Percentiles rank a stretch among this genome's conserved stretches.
Evolutionary conservation across 2,888 invertebrate species (phyloP).

Genomic region (Aradus depressus): DNA sequence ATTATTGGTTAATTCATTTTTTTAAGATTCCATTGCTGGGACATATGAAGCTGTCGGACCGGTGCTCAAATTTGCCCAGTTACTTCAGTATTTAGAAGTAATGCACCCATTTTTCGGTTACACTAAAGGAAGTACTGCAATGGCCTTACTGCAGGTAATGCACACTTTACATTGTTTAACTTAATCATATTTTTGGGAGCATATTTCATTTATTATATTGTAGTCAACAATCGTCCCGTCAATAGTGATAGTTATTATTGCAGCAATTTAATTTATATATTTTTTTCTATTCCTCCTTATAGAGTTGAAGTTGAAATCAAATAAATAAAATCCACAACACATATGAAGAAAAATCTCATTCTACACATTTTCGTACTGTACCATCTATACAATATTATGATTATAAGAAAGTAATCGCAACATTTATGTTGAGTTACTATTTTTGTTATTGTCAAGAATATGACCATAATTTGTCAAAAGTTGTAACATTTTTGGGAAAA

Average conservation of each 20-base stretch:
- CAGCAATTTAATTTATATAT: not conserved
- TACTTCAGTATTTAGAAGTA: constrained; percentile 74
- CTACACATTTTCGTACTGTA: too few relatives aligned
- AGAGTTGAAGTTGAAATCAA: not conserved
- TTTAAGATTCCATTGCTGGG: constrained; percentile 48
- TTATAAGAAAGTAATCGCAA: too few relatives aligned
- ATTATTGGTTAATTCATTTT: constrained; percentile 5
- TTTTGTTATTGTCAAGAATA: too few relatives aligned
- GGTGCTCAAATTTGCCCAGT: constrained; percentile 68
- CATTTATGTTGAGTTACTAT: too few relatives aligned
- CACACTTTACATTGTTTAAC: not conserved
- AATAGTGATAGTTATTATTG: not conserved
- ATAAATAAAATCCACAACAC: too few relatives aligned
- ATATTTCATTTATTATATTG: constrained; percentile 4
- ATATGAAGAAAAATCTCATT: too few relatives aligned
- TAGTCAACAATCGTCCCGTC: not conserved
- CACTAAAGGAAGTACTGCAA: constrained; percentile 61
- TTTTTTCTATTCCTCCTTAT: not conserved
- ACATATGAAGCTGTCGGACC: constrained; percentile 64
- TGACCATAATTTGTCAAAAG: too few relatives aligned
- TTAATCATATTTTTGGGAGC: constrained; percentile 3
- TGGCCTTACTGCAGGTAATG: constrained; percentile 59
- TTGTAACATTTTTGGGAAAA: too few relatives aligned
- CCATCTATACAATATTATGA: too few relatives aligned
- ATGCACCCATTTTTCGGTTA: constrained; percentile 83